Conservation (phyloP, 1,140 invertebrate species). For the Reticulitermes speratus region DNA sequence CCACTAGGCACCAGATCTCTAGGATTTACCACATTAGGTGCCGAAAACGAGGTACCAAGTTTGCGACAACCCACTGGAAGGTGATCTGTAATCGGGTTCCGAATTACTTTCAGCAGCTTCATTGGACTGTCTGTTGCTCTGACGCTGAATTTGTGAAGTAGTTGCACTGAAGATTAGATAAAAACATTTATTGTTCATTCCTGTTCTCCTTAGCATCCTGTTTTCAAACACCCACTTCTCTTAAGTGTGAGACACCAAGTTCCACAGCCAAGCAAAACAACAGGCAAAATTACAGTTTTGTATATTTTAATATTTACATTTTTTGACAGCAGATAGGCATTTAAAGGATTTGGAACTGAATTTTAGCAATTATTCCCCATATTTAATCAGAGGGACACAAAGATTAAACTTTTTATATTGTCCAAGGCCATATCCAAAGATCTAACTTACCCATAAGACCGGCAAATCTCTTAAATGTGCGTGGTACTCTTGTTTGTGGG, state of each 20-base stretch:
- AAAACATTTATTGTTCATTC: constrained; percentile 35
- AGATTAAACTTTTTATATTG: no score
- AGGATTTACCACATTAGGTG: constrained; percentile 73
- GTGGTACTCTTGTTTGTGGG: constrained; percentile 96
- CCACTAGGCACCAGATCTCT: constrained; percentile 75
- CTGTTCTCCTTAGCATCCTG: no score
- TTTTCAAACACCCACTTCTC: no score
- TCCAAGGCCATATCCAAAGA: no score
- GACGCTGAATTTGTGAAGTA: constrained; percentile 92
- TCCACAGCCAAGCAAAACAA: no score
- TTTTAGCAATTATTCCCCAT: no score
- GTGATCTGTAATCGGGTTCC: constrained; percentile 94
- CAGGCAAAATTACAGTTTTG: no score
- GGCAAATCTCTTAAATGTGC: constrained; percentile 98
- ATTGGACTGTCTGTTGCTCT: constrained; percentile 84
- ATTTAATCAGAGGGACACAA: no score
- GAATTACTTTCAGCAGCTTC: constrained; percentile 95
- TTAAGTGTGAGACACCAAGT: no score
- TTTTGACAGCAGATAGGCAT: no score
- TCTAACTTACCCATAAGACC: constrained; percentile 86
- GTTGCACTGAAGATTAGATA: constrained; percentile 67
- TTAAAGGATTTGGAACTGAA: no score
- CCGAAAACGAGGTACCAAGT: constrained; percentile 86
- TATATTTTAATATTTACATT: no score
- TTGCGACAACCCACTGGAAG: constrained; percentile 94